Conservation (phyloP, 1,140 invertebrate species). For the Atta colombica region DNA sequence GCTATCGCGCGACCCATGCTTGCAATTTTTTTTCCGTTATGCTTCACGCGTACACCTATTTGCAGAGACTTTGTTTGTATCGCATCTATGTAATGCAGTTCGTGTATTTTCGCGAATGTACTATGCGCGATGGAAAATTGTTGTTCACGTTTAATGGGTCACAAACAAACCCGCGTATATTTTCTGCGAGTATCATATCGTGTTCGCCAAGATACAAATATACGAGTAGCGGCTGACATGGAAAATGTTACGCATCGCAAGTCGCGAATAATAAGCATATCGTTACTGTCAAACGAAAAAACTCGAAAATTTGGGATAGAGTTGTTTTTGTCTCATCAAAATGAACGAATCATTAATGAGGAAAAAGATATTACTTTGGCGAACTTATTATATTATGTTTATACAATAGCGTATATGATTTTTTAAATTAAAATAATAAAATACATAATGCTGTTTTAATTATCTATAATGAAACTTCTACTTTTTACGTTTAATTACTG, state of each 20-base stretch:
- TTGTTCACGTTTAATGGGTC: conserved; percentile 63
- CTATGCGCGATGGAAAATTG: conserved; percentile 62
- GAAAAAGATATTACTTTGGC: not conserved
- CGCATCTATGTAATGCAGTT: conserved; percentile 61
- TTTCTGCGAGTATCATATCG: conserved; percentile 52
- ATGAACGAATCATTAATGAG: not conserved
- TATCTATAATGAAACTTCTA: not conserved
- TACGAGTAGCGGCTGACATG: conserved; percentile 13
- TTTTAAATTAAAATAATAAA: not conserved
- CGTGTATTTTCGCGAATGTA: conserved; percentile 61
- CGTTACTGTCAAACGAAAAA: conserved; percentile 28
- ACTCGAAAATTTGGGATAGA: conserved; percentile 1
- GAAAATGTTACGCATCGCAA: conserved; percentile 32
- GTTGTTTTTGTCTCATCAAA: not conserved
- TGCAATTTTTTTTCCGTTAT: conserved; percentile 55
- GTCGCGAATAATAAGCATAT: conserved; percentile 52
- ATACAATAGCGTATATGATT: not conserved
- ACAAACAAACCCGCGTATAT: conserved; percentile 60
- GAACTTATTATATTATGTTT: conserved; percentile 22
- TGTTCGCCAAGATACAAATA: conserved; percentile 36
- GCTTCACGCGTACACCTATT: conserved; percentile 36
- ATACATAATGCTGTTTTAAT: not conserved
- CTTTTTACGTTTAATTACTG: not conserved
- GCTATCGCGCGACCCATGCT: conserved; percentile 40
- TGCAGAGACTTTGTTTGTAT: conserved; percentile 60